Evolutionary conservation across 2,113 vertebrate species (phyloP), one percentile per base, ranked within the genome.

Genomic region (Saimiri boliviensis): DNA sequence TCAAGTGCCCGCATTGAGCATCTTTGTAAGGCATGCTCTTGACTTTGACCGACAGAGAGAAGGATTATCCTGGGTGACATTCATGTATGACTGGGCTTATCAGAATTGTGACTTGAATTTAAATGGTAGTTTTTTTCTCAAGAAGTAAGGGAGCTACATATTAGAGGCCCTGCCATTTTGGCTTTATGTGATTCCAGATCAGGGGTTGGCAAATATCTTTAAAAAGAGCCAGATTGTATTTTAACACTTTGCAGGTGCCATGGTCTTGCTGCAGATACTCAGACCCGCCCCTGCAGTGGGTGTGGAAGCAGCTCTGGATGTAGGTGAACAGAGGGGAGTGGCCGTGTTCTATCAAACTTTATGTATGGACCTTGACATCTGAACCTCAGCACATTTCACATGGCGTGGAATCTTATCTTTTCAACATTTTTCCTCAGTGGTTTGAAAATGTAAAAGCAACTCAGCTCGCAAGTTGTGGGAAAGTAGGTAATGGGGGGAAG

Each of bases 311-410:
- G 5, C 17, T 58, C 16, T 63, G 5, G 8, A 10, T 8, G 17
- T 16, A 0, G 27, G 3, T 25, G 23, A 21, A 52, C n/a, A 2
- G 19, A 8, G 1, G 30, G 0, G 8, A 11, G 0, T 6, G n/a
- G 42, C 45, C 1, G 2, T 7, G 9, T 52, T 49, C 47, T 25
- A 1, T 23, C 35, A n/a, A 2, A 60, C 25, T 32, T 9, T 8
- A 12, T 35, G 35, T 20, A 2, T 3, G 40, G 8, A 19, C 32
- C 0, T n/a, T 35, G 60, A 58, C 2, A 3, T 70, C 9, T 21
- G 40, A 35, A 10, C 4, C 17, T 80, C 13, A 4, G 5, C 0
- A 25, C 12, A 27, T 66, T 68, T 94, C 8, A 9, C 8, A 13
- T 82, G 35, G 8, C 47, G 30, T 14, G 0, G 35, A 45, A 47